Evolutionary conservation across 1,140 invertebrate species (phyloP).

Genomic region (Aethina tumida): DNA sequence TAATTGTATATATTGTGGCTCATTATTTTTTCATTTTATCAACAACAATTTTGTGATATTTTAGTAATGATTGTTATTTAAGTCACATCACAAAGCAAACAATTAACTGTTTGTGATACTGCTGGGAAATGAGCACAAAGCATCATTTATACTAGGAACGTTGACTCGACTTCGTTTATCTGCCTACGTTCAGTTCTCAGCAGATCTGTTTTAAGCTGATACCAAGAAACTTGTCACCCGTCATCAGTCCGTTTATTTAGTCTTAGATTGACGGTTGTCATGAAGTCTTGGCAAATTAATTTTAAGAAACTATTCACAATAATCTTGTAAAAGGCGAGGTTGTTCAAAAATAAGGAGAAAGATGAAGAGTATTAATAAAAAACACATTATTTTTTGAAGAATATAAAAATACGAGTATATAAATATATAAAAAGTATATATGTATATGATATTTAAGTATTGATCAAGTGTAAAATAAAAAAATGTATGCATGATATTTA

Average conservation of each 20-base stretch:
- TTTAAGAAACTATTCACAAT: slow-evolving; percentile 30
- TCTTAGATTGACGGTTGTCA: neutral
- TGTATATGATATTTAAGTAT: slow-evolving; percentile 32
- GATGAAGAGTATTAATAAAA: slow-evolving; percentile 21
- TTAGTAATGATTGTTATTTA: slow-evolving; percentile 38
- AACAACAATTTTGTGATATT: slow-evolving; percentile 40
- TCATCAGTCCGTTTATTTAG: slow-evolving; percentile 2
- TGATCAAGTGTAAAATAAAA: slow-evolving; percentile 32
- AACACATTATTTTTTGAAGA: slow-evolving; percentile 35
- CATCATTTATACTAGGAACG: slow-evolving; percentile 4
- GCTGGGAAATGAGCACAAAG: slow-evolving; percentile 20
- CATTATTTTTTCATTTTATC: slow-evolving; percentile 36
- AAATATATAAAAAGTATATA: slow-evolving; percentile 29
- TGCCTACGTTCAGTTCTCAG: slow-evolving; percentile 20
- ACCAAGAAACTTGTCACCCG: slow-evolving; percentile 5
- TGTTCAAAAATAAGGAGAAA: slow-evolving; percentile 32
- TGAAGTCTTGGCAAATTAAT: slow-evolving; percentile 13
- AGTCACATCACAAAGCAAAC: slow-evolving; percentile 35
- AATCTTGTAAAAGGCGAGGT: slow-evolving; percentile 32
- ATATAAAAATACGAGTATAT: slow-evolving; percentile 31
- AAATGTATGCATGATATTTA: slow-evolving; percentile 32
- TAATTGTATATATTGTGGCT: slow-evolving; percentile 31
- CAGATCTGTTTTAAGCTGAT: slow-evolving; percentile 26
- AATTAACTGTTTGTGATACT: slow-evolving; percentile 27
- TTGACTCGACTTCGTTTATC: slow-evolving; percentile 2